Conservation (phyloP, 2,113 vertebrate species). For the Anas platyrhynchos region DNA sequence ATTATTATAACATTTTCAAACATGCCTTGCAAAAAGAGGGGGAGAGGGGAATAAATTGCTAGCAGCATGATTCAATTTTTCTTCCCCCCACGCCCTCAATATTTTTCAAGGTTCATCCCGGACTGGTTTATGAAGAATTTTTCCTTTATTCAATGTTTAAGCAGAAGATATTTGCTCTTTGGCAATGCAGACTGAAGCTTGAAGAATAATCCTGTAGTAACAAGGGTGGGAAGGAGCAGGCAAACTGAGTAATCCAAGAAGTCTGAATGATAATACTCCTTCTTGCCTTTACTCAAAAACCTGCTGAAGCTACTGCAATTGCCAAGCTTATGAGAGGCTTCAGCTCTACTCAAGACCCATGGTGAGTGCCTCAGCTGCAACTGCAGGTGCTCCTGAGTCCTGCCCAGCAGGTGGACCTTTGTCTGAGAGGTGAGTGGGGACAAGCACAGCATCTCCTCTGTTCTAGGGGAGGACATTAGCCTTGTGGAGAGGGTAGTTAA, state of each 20-base stretch:
- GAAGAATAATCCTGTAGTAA: not conserved
- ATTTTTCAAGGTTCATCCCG: not conserved
- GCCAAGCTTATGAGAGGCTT: not conserved
- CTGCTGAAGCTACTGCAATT: not conserved
- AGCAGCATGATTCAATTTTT: not conserved
- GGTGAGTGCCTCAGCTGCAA: not conserved
- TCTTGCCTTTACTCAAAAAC: not conserved
- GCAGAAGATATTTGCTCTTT: not conserved
- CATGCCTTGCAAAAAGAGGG: not conserved
- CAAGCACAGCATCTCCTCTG: not conserved
- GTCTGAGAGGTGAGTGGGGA: not conserved
- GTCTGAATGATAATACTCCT: not conserved
- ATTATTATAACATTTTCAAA: not conserved
- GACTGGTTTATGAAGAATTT: not conserved
- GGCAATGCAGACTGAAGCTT: not conserved
- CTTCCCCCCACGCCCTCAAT: not conserved
- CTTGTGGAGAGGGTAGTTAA: not conserved
- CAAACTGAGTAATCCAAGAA: not conserved
- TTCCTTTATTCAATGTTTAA: not conserved
- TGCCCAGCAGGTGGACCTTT: not conserved
- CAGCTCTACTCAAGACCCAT: fast-evolving
- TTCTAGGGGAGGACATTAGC: not conserved
- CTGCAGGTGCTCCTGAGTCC: not conserved
- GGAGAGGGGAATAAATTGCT: not conserved
- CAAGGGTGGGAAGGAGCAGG: not conserved